phyloP scores from a whole-genome alignment of 1,140 invertebrate species.

The Aporrectodea caliginosa region DNA sequence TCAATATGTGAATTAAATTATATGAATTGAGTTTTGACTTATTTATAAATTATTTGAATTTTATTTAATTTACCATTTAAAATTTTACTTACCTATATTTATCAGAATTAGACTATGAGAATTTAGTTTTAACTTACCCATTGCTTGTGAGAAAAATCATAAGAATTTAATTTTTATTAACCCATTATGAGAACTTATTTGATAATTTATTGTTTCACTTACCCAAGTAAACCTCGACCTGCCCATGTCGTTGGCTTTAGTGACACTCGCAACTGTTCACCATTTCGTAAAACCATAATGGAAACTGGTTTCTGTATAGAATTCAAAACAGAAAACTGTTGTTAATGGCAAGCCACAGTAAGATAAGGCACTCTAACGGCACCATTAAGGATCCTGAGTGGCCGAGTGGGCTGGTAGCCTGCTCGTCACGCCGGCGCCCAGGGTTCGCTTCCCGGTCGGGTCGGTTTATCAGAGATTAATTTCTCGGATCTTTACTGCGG shows the following conservation, averaged over 20 bases:
- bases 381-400: background rate
- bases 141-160: background rate
- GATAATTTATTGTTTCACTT: background rate
- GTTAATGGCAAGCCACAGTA: background rate
- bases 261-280: constrained; percentile 34
- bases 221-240: constrained; percentile 47
- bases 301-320: constrained; percentile 40
- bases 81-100: too few species aligned
- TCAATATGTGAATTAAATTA: too few species aligned
- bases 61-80: background rate
- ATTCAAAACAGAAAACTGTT: background rate
- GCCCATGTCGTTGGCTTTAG: constrained; percentile 44
- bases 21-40: too few species aligned
- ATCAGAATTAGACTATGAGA: background rate
- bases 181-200: background rate
- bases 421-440: background rate
- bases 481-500: background rate
- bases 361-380: background rate
- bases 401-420: background rate
- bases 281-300: constrained; percentile 39
- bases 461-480: background rate
- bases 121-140: background rate
- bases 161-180: background rate
- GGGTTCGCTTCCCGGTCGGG: background rate
- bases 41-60: too few species aligned